phyloP scores from a whole-genome alignment of 2,113 vertebrate genomes.

The Lycocorax pyrrhopterus region DNA sequence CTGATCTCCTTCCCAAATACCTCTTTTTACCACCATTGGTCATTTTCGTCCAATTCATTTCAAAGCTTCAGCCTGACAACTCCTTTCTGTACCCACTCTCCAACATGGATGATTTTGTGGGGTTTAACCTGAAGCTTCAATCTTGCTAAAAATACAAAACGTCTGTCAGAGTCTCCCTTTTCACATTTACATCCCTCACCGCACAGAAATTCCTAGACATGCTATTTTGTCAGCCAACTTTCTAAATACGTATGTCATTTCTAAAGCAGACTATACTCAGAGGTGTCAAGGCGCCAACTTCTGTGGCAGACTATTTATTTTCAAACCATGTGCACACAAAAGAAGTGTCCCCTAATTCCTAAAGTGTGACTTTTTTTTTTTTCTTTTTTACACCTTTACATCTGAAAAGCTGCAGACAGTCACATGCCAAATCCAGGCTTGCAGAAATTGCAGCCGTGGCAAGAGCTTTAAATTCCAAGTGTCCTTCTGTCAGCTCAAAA shows the following conservation, averaged over 20 bases:
- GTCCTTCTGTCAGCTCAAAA: not conserved
- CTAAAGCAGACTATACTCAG: not conserved
- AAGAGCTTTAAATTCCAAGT: not conserved
- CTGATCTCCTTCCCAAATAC: not conserved
- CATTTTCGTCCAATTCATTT: not conserved
- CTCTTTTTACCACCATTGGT: not conserved
- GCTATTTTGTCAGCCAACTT: constrained; percentile 20
- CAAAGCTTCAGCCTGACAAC: not conserved
- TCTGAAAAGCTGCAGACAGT: not conserved
- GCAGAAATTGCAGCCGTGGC: not conserved
- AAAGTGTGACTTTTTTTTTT: not conserved
- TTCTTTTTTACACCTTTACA: not conserved
- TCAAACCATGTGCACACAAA: not conserved
- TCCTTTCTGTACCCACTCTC: not conserved
- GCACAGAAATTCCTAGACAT: not conserved
- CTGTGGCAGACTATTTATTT: constrained; percentile 16
- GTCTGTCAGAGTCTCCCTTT: not conserved
- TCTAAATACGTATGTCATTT: not conserved
- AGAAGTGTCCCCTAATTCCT: not conserved
- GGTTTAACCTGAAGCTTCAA: not conserved
- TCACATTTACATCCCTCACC: not conserved
- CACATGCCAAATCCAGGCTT: not conserved
- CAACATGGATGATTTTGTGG: not conserved
- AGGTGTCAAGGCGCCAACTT: not conserved
- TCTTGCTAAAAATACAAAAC: not conserved